Conservation (phyloP, 1,140 invertebrate species). For the Thalassaphorura encarpata region DNA sequence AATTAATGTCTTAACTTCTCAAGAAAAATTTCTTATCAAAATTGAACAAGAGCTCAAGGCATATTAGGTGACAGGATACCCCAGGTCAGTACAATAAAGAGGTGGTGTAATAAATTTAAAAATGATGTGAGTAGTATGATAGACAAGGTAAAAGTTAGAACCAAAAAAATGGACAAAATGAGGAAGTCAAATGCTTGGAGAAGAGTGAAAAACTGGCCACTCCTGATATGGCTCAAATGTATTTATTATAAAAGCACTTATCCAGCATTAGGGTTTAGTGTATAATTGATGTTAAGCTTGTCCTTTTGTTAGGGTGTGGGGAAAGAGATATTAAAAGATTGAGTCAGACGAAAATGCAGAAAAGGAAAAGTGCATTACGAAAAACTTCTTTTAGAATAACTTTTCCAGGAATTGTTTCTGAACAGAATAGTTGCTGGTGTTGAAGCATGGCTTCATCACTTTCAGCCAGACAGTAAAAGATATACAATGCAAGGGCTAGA, state of each 20-base stretch:
- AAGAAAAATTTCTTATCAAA: not conserved
- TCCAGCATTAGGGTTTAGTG: not conserved
- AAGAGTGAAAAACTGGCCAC: not conserved
- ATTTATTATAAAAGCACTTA: too few relatives aligned
- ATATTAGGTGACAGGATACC: not conserved
- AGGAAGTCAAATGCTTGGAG: not conserved
- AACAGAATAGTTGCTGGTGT: conserved; percentile 2
- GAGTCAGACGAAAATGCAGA: not conserved
- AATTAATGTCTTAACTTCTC: too few relatives aligned
- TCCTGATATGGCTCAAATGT: not conserved
- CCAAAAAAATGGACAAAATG: not conserved
- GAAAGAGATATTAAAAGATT: not conserved
- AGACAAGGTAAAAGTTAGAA: not conserved
- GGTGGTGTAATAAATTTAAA: not conserved
- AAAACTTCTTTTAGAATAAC: not conserved
- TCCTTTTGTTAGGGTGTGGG: not conserved
- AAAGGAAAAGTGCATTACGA: not conserved
- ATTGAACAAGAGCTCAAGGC: not conserved
- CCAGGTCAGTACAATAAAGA: not conserved
- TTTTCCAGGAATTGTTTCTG: not conserved
- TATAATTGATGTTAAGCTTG: not conserved
- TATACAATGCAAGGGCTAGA: conserved; percentile 6
- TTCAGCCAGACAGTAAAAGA: conserved; percentile 4
- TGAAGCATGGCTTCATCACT: conserved; percentile 6
- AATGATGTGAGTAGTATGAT: not conserved